Base-by-base conservation (phyloP, 2,113 vertebrate species). In the Hymenochirus boettgeri region DNA sequence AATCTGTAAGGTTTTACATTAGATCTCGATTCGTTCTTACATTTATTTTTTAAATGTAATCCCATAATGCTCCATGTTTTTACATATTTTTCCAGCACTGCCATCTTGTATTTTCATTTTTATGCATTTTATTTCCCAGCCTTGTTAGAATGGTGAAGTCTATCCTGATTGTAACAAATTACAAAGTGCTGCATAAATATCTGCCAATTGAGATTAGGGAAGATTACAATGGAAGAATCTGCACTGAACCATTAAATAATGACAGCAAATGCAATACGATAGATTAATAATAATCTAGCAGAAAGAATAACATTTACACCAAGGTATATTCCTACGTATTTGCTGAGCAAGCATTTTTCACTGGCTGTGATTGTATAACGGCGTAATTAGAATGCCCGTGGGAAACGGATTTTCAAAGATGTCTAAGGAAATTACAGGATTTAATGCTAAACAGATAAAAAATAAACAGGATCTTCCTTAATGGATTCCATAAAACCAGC, bases 201-300 rank as follows among this genome's bases (percentile, higher is more conserved):
- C 27, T 62, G 6, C 22, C 35, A 24, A 35, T 22, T 17, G 29
- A 31, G 42, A 35, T 51, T 62, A 51, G 26, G 39, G 23, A 51
- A 51, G 26, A 11, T 7, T 24, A 13, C 22, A 22, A 21, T 13
- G 23, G 19, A 50, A 9, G 33, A 29, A 17, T 23, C 39, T 47
- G 31, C 26, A 65, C 46, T 29, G 23, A 56, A 24, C 23, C 39
- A 64, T 56, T 64, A 64, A 55, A 21, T 63, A 56, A 64, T 55
- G 56, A 45, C 18, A 39, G 52, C 45, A 55, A 37, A 64, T 64
- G 37, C 18, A 46, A 56, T 55, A 53, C 29, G 25, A 39, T 31
- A 29, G 42, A 46, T 64, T 29, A 64, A 64, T 56, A 64, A 64
- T 45, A 64, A 64, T 55, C 39, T 39, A 55, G 52, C 52, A 55